These are phyloP conservation scores for Calliphora vicina DNA, from an alignment of 1,140 invertebrate species.

Conservation along the genomic window DNA sequence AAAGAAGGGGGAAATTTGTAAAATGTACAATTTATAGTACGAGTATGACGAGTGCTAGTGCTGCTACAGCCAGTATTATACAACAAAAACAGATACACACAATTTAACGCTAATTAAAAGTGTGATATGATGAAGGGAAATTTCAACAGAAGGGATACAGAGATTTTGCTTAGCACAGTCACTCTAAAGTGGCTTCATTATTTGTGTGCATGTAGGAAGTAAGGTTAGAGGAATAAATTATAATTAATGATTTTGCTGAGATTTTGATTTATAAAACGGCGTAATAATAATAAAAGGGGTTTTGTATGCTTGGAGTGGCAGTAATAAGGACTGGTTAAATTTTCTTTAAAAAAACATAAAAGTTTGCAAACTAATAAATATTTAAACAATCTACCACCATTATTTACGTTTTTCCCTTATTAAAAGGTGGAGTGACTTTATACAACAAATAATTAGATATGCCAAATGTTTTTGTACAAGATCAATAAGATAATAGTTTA, in stretches of 20 bases:
- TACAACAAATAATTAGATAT: no score
- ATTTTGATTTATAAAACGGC: not conserved
- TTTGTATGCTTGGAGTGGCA: no score
- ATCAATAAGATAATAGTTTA: no score
- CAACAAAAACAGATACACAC: not conserved
- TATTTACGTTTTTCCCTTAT: no score
- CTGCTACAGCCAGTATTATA: not conserved
- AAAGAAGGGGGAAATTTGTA: not conserved
- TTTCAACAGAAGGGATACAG: not conserved
- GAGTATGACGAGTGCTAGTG: not conserved
- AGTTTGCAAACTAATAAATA: no score
- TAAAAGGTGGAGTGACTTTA: no score
- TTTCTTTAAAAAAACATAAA: no score
- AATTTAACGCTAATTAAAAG: conserved; percentile 32
- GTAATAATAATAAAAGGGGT: not conserved
- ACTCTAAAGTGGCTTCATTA: not conserved
- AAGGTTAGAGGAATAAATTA: not conserved
- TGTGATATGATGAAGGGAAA: conserved; percentile 5
- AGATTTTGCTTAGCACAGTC: no score
- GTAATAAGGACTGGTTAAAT: no score
- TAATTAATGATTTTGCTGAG: conserved; percentile 30
- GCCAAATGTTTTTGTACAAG: no score
- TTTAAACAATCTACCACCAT: no score
- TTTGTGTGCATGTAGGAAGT: no score
- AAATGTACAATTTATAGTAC: not conserved